Percentiles rank a stretch among this genome's conserved stretches.
phyloP scores from a whole-genome alignment of 2,888 invertebrate species.

The Camponotus fellah region DNA sequence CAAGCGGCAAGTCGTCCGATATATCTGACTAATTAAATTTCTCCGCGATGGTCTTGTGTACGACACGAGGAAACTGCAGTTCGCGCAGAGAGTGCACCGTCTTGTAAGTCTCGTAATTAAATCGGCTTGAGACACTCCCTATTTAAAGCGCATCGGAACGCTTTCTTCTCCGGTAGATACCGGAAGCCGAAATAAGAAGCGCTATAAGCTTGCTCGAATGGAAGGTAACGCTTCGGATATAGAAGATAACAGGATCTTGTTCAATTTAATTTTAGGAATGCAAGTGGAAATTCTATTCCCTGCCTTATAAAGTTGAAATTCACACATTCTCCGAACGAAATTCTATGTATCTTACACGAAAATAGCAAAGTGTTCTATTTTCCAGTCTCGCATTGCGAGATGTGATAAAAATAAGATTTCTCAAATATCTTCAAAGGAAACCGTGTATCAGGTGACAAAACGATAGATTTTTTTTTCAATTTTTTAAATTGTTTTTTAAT shows the following conservation, averaged over 20 bases:
- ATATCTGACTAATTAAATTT: constrained; percentile 50
- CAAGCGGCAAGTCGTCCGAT: constrained; percentile 38
- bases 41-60: background rate
- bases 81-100: background rate
- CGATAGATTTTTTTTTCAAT: background rate
- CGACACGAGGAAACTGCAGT: constrained; percentile 13
- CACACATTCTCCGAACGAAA: background rate
- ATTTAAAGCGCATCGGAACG: background rate
- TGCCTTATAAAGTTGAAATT: constrained; percentile 25
- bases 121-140: constrained; percentile 4
- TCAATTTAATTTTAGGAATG: constrained; percentile 36
- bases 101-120: constrained; percentile 42
- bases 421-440: background rate
- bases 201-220: background rate
- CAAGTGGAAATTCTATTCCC: constrained; percentile 16
- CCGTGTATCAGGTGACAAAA: background rate
- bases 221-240: background rate
- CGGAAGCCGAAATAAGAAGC: constrained; percentile 25
- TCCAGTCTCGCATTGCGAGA: background rate
- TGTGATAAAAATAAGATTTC: constrained; percentile 31
- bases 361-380: constrained; percentile 29
- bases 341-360: background rate
- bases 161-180: background rate
- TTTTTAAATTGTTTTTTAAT: background rate
- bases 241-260: constrained; percentile 23